Evolutionary conservation across 2,888 invertebrate species (phyloP).

Genomic region (Limnephilus auricula): DNA sequence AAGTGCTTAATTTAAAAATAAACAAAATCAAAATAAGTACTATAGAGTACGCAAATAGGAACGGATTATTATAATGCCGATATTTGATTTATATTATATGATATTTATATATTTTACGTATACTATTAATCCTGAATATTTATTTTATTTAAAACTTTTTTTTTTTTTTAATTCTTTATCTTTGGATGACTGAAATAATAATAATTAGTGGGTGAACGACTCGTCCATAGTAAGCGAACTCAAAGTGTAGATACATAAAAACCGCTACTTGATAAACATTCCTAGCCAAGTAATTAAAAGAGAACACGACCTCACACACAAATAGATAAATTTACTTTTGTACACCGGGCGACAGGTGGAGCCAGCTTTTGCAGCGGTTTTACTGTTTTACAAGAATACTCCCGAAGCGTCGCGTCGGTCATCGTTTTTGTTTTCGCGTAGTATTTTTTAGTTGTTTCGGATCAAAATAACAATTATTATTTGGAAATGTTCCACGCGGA

Average conservation of each 20-base stretch:
- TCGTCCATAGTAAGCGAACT: not conserved
- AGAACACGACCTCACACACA: conserved; percentile 5
- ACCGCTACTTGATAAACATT: conserved; percentile 10
- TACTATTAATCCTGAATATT: too few species aligned
- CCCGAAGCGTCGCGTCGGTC: conserved; percentile 8
- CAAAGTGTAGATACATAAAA: not conserved
- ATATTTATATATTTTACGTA: too few species aligned
- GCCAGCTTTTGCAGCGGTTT: conserved; percentile 23
- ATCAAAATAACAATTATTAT: conserved; percentile 32
- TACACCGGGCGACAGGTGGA: conserved; percentile 27
- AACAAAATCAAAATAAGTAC: too few species aligned
- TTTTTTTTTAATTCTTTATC: not conserved
- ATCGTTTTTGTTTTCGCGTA: conserved; percentile 22
- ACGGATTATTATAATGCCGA: too few species aligned
- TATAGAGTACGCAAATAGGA: too few species aligned
- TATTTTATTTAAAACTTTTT: too few species aligned
- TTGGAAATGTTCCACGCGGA: conserved; percentile 41
- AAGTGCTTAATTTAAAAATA: too few species aligned
- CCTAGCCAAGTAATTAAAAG: conserved; percentile 13
- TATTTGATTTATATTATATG: too few species aligned
- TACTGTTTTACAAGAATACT: not conserved
- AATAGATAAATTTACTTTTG: conserved; percentile 29
- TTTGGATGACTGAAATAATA: not conserved
- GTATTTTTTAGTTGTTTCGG: conserved; percentile 1
- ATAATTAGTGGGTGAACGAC: not conserved